Percentiles rank a stretch among this genome's conserved stretches.
phyloP scores from a whole-genome alignment of 2,888 invertebrate species.

The Seira musarum region DNA sequence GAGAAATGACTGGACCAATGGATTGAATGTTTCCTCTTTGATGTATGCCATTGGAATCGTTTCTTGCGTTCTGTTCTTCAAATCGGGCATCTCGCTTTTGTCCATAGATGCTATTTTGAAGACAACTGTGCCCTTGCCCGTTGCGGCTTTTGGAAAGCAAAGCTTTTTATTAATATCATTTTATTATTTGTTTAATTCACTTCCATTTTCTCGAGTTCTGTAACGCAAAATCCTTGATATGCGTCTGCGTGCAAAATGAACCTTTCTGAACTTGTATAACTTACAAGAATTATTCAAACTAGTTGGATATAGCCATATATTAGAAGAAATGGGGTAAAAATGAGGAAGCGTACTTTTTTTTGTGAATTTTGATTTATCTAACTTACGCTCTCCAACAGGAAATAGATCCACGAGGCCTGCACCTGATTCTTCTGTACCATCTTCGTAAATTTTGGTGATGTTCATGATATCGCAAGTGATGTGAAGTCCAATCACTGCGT shows the following conservation, averaged over 20 bases:
- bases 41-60: constrained; percentile 58
- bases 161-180: too few species aligned
- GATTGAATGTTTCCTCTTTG: constrained; percentile 44
- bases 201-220: too few species aligned
- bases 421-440: constrained; percentile 56
- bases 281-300: too few species aligned
- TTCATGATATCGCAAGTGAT: constrained; percentile 55
- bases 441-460: constrained; percentile 50
- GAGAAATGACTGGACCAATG: constrained; percentile 45
- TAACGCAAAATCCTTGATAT: too few species aligned
- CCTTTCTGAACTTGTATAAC: too few species aligned
- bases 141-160: too few species aligned
- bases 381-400: constrained; percentile 56
- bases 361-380: too few species aligned
- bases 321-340: too few species aligned
- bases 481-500: constrained; percentile 50
- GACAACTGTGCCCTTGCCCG: constrained; percentile 47
- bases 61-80: constrained; percentile 54
- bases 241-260: too few species aligned
- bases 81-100: constrained; percentile 49
- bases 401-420: constrained; percentile 58
- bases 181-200: too few species aligned
- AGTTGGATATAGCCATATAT: too few species aligned
- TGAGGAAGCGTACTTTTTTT: too few species aligned
- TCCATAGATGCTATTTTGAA: constrained; percentile 47